phyloP scores from a whole-genome alignment of 2,113 vertebrate species.

The Verasper variegatus region DNA sequence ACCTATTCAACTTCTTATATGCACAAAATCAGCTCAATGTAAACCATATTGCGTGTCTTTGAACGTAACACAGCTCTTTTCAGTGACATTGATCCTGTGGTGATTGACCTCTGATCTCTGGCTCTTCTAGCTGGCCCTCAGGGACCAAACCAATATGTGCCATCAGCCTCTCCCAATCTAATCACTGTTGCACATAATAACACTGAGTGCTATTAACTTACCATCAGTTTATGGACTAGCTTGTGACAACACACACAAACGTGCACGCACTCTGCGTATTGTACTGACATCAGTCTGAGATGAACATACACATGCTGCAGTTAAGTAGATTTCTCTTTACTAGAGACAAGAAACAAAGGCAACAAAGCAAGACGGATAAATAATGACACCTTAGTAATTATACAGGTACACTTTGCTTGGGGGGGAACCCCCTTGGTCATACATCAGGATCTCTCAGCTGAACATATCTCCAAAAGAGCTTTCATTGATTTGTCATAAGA shows the following conservation, averaged over 20 bases:
- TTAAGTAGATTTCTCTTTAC: conserved; percentile 20
- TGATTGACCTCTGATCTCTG: conserved; percentile 76
- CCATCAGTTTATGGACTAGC: conserved; percentile 62
- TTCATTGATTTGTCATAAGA: conserved; percentile 77
- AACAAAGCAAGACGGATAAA: conserved; percentile 34
- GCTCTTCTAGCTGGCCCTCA: conserved; percentile 61
- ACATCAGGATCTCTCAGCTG: conserved; percentile 58
- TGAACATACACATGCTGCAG: conserved; percentile 56
- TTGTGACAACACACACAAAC: conserved; percentile 50
- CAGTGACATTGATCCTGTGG: conserved; percentile 75
- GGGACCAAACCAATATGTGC: conserved; percentile 70
- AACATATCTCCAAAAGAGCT: conserved; percentile 65
- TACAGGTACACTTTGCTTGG: conserved; percentile 58
- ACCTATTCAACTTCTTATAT: conserved; percentile 16
- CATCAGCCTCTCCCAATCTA: conserved; percentile 75
- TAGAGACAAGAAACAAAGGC: conserved; percentile 26
- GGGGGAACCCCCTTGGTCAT: conserved; percentile 40
- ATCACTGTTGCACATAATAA: conserved; percentile 76
- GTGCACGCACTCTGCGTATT: conserved; percentile 41
- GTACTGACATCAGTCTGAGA: conserved; percentile 38
- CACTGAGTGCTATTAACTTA: conserved; percentile 79
- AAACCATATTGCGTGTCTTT: conserved; percentile 28
- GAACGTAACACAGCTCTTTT: conserved; percentile 51
- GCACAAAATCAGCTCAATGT: conserved; percentile 25
- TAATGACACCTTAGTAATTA: conserved; percentile 61